Conservation (phyloP, 1,140 invertebrate species). For the Drosophila pseudoobscura region DNA sequence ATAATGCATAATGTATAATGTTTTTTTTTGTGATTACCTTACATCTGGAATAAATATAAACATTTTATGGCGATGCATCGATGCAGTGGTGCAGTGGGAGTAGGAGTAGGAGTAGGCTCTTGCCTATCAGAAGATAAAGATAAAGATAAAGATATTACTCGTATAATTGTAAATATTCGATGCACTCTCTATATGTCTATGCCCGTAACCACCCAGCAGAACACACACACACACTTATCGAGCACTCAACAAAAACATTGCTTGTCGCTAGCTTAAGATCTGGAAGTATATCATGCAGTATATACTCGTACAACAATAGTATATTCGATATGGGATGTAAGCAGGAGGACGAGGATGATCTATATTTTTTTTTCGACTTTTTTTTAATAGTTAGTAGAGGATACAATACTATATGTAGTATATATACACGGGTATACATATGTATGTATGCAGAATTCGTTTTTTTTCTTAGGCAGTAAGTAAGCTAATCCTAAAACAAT, state of each 20-base stretch:
- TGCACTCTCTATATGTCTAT: too few species aligned
- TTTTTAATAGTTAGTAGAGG: slow-evolving; percentile 37
- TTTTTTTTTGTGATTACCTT: too few species aligned
- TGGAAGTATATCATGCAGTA: too few species aligned
- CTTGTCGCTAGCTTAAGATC: too few species aligned
- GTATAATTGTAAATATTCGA: slow-evolving; percentile 13
- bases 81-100: too few species aligned
- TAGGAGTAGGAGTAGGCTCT: background rate
- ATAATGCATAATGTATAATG: too few species aligned
- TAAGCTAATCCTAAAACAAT: slow-evolving; percentile 22
- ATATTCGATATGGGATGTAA: too few species aligned
- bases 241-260: too few species aligned
- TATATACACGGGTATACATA: slow-evolving; percentile 1
- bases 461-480: slow-evolving; percentile 17
- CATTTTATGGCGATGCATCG: background rate
- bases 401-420: slow-evolving; percentile 29
- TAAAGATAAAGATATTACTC: background rate
- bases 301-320: too few species aligned
- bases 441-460: slow-evolving; percentile 5
- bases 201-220: too few species aligned
- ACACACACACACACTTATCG: too few species aligned
- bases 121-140: background rate
- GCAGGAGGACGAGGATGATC: too few species aligned
- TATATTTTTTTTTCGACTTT: slow-evolving; percentile 36
- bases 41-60: background rate